Evolutionary conservation across 2,888 invertebrate species (phyloP).

Genomic region (Ernsta delagoae): DNA sequence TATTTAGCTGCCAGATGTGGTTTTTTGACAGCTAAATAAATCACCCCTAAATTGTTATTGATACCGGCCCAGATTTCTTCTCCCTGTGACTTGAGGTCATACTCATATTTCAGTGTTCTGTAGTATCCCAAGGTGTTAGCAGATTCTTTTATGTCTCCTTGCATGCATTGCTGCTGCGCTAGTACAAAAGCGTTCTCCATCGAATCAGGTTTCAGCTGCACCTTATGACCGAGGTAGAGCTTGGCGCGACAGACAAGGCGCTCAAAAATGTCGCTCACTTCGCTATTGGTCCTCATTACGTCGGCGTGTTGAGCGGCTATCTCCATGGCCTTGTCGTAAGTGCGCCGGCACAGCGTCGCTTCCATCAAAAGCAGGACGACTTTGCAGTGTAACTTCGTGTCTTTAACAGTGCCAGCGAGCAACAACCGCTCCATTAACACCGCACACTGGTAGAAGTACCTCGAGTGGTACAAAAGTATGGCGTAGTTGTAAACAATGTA

Average conservation of each 20-base stretch:
- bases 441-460: slow-evolving; percentile 89
- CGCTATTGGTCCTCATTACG: slow-evolving; percentile 61
- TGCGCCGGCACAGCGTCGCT: slow-evolving; percentile 72
- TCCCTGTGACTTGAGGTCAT: slow-evolving; percentile 72
- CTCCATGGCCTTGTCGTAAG: slow-evolving; percentile 72
- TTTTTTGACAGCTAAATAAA: slow-evolving; percentile 92
- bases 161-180: slow-evolving; percentile 75
- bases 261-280: slow-evolving; percentile 67
- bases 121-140: slow-evolving; percentile 69
- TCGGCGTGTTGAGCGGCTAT: slow-evolving; percentile 70
- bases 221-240: slow-evolving; percentile 61
- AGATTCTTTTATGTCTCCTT: slow-evolving; percentile 74
- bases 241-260: slow-evolving; percentile 72
- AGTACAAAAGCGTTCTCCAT: slow-evolving; percentile 77
- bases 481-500: slow-evolving; percentile 91
- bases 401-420: slow-evolving; percentile 66
- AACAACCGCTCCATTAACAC: slow-evolving; percentile 71
- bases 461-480: slow-evolving; percentile 90
- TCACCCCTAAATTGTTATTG: slow-evolving; percentile 93
- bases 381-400: slow-evolving; percentile 66
- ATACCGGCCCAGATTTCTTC: slow-evolving; percentile 83
- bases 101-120: slow-evolving; percentile 66
- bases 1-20: slow-evolving; percentile 92
- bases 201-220: slow-evolving; percentile 63
- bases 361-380: slow-evolving; percentile 71